Base-by-base conservation (phyloP, 1,140 invertebrate species). In the Papilio dardanus region DNA sequence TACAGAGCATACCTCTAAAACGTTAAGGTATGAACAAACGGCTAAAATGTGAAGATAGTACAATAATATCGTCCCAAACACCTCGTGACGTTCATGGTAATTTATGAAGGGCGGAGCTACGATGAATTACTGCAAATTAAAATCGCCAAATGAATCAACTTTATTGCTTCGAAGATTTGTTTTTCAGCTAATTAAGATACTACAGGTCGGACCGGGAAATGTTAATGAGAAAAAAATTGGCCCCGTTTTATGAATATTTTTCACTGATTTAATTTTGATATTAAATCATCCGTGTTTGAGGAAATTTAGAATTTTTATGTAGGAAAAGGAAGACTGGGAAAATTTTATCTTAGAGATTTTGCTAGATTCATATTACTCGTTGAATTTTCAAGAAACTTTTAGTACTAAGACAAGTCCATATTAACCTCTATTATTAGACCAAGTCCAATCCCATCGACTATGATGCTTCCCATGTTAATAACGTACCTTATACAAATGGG, bases 61-160 rank as follows among this genome's bases (percentile, higher is more conserved):
- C 24, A 62, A 62, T 28, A 21, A 24, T 62, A 31, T 21, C 67
- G 30, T 24, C 8, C 21, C 67, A 37, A 33, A 31, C 65, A 67
- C 19, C 65, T 35, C 65, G 16, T 35, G 30, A 35, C 65, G 31
- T n/a, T 37, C 4, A 35, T 19, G 7, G 40, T 40, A 42, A 69
- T 42, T 69, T 69, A 69, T 69, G 40, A 71, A 76, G 73, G 58
- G 74, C 74, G 79, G 81, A 83, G 79, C 77, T 76, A 77, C 88
- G 81, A 90, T 90, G 88, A 91, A 91, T 89, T 89, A 91, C 84
- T 91, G 87, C 88, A 91, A 90, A 91, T 91, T 91, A 90, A 91
- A 91, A 91, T 89, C 89, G 83, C 86, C 89, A 87, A 91, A 91
- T 90, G 89, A 91, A 91, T 90, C 87, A 86, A 87, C 81, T 88